These are phyloP conservation scores for Hipparchia semele DNA, from an alignment of 2,888 invertebrate species.

Conservation along the genomic window DNA sequence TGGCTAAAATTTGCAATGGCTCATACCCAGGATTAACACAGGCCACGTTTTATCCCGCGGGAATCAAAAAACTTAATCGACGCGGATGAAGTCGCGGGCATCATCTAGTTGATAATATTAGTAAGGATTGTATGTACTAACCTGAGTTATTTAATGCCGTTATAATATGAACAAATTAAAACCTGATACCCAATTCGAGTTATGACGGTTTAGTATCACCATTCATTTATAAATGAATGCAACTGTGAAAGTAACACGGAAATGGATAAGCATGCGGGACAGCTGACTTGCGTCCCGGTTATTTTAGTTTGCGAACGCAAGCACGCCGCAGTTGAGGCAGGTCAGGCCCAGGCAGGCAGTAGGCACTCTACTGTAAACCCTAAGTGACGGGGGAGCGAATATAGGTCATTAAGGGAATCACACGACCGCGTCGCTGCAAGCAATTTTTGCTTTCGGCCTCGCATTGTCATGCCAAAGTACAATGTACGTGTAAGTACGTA, in stretches of 20 bases:
- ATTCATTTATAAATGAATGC: constrained; percentile 28
- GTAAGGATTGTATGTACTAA: no score
- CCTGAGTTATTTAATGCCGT: not conserved
- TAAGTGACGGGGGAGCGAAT: constrained; percentile 74
- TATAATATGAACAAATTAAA: not conserved
- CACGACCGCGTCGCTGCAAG: constrained; percentile 56
- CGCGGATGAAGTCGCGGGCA: no score
- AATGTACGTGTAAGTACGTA: constrained; percentile 49
- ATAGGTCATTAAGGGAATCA: constrained; percentile 72
- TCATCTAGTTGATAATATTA: no score
- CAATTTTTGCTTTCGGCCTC: constrained; percentile 53
- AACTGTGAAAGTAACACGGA: constrained; percentile 53
- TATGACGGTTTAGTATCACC: not conserved
- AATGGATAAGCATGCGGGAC: constrained; percentile 55
- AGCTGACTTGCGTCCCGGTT: constrained; percentile 67
- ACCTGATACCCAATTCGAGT: not conserved
- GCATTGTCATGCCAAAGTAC: constrained; percentile 47
- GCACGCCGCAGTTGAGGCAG: constrained; percentile 67
- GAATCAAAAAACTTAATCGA: no score
- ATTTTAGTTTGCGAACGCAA: constrained; percentile 69
- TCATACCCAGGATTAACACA: no score
- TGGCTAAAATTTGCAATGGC: no score
- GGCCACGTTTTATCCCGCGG: no score
- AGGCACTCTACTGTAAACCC: constrained; percentile 73
- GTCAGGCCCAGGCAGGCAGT: constrained; percentile 72